A percentile compares a stretch with the other conserved stretches of the same genome.
Evolutionary conservation across 2,888 invertebrate genomes (phyloP).

Genomic region (Parnassius orleans): DNA sequence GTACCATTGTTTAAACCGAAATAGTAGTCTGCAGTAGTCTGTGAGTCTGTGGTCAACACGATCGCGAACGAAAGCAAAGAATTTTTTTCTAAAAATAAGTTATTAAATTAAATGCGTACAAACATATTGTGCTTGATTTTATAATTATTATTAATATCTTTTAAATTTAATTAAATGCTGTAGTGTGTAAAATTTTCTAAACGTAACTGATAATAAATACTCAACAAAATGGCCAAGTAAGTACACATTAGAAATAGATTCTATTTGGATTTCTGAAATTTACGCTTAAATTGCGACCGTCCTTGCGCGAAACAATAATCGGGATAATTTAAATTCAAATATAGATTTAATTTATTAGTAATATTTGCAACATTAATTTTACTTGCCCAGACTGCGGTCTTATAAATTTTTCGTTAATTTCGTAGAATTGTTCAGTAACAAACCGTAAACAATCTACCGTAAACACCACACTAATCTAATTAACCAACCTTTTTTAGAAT

Average conservation of each 20-base stretch:
- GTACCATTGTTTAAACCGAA: too few species aligned
- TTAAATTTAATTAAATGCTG: constrained; percentile 42
- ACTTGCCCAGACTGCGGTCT: too few species aligned
- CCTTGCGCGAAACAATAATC: too few species aligned
- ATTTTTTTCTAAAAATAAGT: constrained; percentile 9
- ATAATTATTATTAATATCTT: constrained; percentile 28
- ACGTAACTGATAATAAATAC: constrained; percentile 32
- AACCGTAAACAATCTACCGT: too few species aligned
- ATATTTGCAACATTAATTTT: too few species aligned
- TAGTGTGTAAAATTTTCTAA: constrained; percentile 33
- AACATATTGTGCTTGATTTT: constrained; percentile 35
- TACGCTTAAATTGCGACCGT: constrained; percentile 5
- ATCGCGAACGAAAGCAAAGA: too few species aligned
- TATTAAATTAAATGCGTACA: constrained; percentile 38
- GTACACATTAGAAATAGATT: constrained; percentile 34
- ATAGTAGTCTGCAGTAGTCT: too few species aligned
- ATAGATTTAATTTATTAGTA: too few species aligned
- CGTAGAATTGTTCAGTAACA: neutral
- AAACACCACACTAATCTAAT: too few species aligned
- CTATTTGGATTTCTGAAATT: constrained; percentile 13
- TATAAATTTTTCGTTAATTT: neutral
- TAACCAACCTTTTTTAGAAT: too few species aligned
- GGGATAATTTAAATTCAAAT: too few species aligned
- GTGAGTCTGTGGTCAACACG: too few species aligned
- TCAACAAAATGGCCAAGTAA: constrained; percentile 71